Evolutionary conservation across 2,797 vertebrate species (phyloP).

Genomic region (Falco rusticolus): DNA sequence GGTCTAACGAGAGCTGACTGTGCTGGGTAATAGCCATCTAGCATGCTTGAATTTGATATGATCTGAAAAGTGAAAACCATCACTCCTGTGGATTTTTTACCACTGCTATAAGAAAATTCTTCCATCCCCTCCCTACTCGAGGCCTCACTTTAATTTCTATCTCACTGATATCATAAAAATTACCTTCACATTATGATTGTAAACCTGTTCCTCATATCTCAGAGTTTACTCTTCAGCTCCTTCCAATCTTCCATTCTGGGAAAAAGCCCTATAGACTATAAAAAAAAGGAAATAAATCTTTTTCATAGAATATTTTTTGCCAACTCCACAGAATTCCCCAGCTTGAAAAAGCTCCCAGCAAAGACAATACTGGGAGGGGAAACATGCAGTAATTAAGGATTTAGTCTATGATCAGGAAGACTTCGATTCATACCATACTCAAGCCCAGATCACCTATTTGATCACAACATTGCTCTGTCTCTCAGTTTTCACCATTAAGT

Average conservation of each 20-base stretch:
- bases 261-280: background rate
- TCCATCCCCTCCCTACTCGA: background rate
- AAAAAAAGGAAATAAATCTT: background rate
- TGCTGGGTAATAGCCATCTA: background rate
- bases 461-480: background rate
- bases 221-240: background rate
- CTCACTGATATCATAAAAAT: background rate
- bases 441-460: conserved; percentile 10
- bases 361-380: background rate
- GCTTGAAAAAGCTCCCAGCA: background rate
- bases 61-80: background rate
- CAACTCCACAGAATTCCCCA: background rate
- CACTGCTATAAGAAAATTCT: background rate
- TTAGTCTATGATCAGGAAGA: background rate
- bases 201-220: background rate
- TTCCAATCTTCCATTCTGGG: background rate
- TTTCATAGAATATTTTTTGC: background rate
- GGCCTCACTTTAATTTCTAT: background rate
- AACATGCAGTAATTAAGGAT: background rate
- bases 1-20: background rate
- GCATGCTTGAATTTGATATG: background rate
- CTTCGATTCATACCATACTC: background rate
- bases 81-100: background rate
- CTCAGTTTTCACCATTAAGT: conserved; percentile 11
- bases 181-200: background rate